phyloP scores from a whole-genome alignment of 2,888 invertebrate genomes.

The Osmoderma eremita region DNA sequence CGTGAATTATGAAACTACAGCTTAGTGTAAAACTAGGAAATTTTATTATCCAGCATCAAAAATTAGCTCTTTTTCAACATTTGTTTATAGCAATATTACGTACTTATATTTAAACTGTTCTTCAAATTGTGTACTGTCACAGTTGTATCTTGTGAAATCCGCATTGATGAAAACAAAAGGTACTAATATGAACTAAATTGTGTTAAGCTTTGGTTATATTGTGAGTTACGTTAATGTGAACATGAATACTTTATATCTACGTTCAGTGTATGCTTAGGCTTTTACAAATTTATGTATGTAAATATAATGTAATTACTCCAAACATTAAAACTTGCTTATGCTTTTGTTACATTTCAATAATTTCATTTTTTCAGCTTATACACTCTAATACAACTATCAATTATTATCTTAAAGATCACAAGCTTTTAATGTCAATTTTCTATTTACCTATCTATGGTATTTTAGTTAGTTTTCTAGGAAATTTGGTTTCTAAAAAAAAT shows the following conservation, averaged over 20 bases:
- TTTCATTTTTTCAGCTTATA: no score
- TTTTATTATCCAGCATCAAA: no score
- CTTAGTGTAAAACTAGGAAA: no score
- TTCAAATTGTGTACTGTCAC: slow-evolving; percentile 3
- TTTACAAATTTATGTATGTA: slow-evolving; percentile 6
- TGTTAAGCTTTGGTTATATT: slow-evolving; percentile 17
- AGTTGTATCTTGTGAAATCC: slow-evolving; percentile 9
- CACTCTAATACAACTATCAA: no score
- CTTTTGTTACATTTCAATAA: not conserved
- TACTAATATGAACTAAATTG: slow-evolving; percentile 17
- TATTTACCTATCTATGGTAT: no score
- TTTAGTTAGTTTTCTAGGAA: no score
- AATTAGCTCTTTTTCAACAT: no score
- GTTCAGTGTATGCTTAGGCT: slow-evolving; percentile 9
- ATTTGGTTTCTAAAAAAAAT: no score
- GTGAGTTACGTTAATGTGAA: slow-evolving; percentile 1
- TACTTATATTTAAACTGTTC: not conserved
- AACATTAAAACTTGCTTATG: slow-evolving; percentile 3
- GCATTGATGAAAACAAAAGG: not conserved
- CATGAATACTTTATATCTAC: not conserved
- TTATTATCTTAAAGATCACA: no score
- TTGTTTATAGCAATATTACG: not conserved
- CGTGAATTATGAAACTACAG: no score
- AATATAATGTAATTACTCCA: not conserved
- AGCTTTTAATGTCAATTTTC: no score